Evolutionary conservation across 2,113 vertebrate species (phyloP), one percentile per base, ranked within the genome.

Genomic region (Corythaeola cristata): DNA sequence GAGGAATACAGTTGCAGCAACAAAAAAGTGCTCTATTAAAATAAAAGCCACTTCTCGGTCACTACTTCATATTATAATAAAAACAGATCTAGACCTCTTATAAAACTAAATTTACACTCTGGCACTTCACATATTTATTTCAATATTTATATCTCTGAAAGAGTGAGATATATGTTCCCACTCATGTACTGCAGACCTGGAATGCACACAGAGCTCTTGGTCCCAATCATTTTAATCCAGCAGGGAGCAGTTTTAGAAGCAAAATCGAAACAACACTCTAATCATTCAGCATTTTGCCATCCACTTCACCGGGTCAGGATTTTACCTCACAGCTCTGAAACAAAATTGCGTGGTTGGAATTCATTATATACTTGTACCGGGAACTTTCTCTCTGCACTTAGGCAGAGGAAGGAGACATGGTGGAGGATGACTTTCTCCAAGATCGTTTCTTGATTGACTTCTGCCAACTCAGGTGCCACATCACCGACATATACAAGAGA

Each of bases 331-430:
- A 47, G 59, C 22, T 69, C 75, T 37, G 15, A 49, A 26, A 19
- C 3, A 35, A 33, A 41, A 39, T 9, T 20, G 8, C 8, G 1
- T 2, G 23, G 9, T 6, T 71, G 47, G 44, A 90, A 81, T 45
- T n/a, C 0, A 0, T 21, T 11, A 1, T 6, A 0, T 67, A 28
- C 41, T 27, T 6, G 12, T 56, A 4, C 32, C 20, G n/a, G 59
- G 55, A 66, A 6, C 12, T 14, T 35, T 12, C 9, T 47, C 15
- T 32, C n/a, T 39, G 32, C 24, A 9, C 24, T 16, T 6, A 5
- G n/a, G 26, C 26, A 53, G 26, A 50, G 44, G 19, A 33, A 45
- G 32, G 39, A 50, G 50, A 32, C 4, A 28, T 1, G 1, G 45
- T 7, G 2, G 49, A 28, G 50, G 47, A 5, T 4, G 13, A 22